These are phyloP conservation scores for Zaprionus davidi DNA, from an alignment of 1,140 invertebrate species.

Conservation along the genomic window DNA sequence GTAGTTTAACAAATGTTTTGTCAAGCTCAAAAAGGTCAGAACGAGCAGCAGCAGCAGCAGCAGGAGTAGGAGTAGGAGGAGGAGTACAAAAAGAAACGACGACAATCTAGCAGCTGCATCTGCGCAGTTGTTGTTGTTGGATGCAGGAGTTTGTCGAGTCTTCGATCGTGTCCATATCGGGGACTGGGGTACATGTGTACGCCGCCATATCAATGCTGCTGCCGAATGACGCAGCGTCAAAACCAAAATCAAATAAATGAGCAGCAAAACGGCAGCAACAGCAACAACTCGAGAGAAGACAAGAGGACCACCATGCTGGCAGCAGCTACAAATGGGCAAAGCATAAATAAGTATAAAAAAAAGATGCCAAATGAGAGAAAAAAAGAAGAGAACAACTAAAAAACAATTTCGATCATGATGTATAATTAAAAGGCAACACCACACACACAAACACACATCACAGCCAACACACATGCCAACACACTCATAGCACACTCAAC, in stretches of 20 bases:
- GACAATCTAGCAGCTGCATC: slow-evolving; percentile 68
- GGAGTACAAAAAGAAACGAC: slow-evolving; percentile 7
- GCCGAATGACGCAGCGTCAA: slow-evolving; percentile 76
- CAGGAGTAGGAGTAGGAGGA: not conserved
- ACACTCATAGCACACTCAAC: slow-evolving; percentile 41
- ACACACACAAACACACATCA: not conserved
- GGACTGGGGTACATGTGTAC: slow-evolving; percentile 44
- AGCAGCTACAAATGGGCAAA: slow-evolving; percentile 76
- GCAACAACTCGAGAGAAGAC: slow-evolving; percentile 54
- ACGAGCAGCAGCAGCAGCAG: slow-evolving; percentile 31
- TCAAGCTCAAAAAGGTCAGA: slow-evolving; percentile 73
- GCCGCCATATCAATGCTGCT: slow-evolving; percentile 70
- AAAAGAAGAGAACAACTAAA: slow-evolving; percentile 48
- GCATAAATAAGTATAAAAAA: slow-evolving; percentile 66
- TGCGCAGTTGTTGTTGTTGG: slow-evolving; percentile 19
- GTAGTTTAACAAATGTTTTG: slow-evolving; percentile 79
- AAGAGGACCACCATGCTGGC: slow-evolving; percentile 80
- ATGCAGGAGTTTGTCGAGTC: slow-evolving; percentile 15
- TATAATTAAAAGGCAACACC: slow-evolving; percentile 81
- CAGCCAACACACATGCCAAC: slow-evolving; percentile 51
- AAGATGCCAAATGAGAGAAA: slow-evolving; percentile 70
- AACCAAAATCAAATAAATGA: slow-evolving; percentile 71
- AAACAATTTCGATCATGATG: slow-evolving; percentile 81
- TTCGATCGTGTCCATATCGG: slow-evolving; percentile 53
- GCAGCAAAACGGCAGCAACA: slow-evolving; percentile 74